Evolutionary conservation across 2,797 vertebrate species (phyloP).

Genomic region (Sebastes diaconus): DNA sequence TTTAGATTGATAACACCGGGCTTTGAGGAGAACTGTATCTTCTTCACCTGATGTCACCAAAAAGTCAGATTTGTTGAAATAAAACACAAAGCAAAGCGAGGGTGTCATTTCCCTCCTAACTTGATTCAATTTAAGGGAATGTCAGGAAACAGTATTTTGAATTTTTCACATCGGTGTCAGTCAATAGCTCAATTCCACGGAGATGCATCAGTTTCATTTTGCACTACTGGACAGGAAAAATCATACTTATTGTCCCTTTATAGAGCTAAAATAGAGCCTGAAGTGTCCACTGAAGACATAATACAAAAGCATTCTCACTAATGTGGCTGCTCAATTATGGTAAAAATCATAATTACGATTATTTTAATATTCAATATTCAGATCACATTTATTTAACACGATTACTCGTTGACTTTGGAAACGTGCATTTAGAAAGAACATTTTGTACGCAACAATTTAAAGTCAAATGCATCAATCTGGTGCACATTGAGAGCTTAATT

Average conservation of each 20-base stretch:
- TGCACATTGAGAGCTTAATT: too few species aligned
- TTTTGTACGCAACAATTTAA: too few species aligned
- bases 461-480: too few species aligned
- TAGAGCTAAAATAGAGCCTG: not conserved
- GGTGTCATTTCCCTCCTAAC: not conserved
- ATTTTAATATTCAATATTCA: too few species aligned
- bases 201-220: not conserved
- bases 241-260: not conserved
- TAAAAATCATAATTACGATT: too few species aligned
- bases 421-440: too few species aligned
- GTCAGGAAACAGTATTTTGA: not conserved
- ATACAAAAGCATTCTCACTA: not conserved
- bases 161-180: not conserved
- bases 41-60: not conserved
- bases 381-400: too few species aligned
- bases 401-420: too few species aligned
- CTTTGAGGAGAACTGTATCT: not conserved
- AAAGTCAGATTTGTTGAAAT: not conserved
- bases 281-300: not conserved
- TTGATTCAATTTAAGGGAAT: not conserved
- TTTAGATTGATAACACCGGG: not conserved
- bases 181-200: not conserved
- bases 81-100: not conserved
- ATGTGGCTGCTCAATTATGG: fast-evolving
- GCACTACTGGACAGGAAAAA: not conserved